Evolutionary conservation across 2,113 vertebrate genomes (phyloP), one percentile per base, ranked within the genome.

Genomic region (Asarcornis scutulata): DNA sequence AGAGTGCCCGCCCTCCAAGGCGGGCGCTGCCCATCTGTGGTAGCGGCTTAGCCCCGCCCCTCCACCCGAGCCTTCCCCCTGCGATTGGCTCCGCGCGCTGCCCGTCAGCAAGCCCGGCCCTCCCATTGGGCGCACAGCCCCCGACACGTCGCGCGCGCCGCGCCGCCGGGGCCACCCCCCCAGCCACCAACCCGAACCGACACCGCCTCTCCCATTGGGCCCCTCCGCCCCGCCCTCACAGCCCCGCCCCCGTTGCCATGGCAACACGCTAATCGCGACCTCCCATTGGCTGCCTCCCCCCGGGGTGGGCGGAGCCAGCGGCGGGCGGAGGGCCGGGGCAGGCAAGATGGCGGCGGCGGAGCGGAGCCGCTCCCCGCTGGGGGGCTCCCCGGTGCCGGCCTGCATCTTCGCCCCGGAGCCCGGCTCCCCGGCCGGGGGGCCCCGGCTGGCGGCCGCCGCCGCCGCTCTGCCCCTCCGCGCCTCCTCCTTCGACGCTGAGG

Each of bases 351-450:
- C 98, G 98, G 98, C 98, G 97, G 89, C 98, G 86, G 98, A 98
- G 76, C 96, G 98, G 66, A 97, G 94, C 89, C 96, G 97, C 97
- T 99, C 99, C 93, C 98, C 96, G 95, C 97, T 56, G 58, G 96
- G 97, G 97, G 98, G 99, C 21, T 98, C 98, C 38, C 94, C 98
- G 58, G 98, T 99, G n/a, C 99, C 99, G 56, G 98, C 98, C 64
- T 99, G 98, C 42, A 99, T 99, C 97, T 99, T 99, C 59, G 99
- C 99, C 58, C 99, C 99, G 0, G 98, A 99, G 80, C 98, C 98
- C 5, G 97, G 95, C 50, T 97, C 98, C 23, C 95, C 95, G 25
- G 91, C 93, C 44, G 93, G 94, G 46, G 75, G 96, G 53, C 86
- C 98, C 25, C 74, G 98, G 48, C 97, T 98, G 16, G 98, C 98